Conservation (phyloP, 2,888 invertebrate species). For the Heliconius ethilla region DNA sequence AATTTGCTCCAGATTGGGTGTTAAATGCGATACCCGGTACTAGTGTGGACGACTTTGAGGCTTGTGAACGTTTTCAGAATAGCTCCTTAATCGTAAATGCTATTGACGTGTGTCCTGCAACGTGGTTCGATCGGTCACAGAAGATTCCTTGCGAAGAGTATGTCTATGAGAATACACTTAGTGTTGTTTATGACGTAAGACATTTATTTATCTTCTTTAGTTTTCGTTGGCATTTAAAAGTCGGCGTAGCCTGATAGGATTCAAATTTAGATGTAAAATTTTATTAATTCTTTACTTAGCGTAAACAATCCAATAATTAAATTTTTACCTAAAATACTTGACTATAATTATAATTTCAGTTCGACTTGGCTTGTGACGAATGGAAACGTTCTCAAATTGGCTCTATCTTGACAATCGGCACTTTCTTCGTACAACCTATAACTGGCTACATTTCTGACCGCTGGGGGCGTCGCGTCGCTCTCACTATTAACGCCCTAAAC, state of each 20-base stretch:
- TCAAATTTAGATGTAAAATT: too few relatives aligned
- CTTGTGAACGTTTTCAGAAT: constrained; percentile 70
- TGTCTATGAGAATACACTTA: constrained; percentile 63
- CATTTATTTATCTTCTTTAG: constrained; percentile 39
- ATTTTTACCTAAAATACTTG: too few relatives aligned
- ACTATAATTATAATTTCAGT: constrained; percentile 69
- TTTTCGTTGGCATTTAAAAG: too few relatives aligned
- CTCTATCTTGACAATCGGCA: constrained; percentile 86
- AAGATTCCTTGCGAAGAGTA: constrained; percentile 57
- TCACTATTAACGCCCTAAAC: constrained; percentile 70
- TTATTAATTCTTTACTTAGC: too few relatives aligned
- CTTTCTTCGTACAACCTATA: constrained; percentile 85
- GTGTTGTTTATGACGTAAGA: constrained; percentile 70
- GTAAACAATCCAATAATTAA: too few relatives aligned
- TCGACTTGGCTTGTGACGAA: constrained; percentile 83
- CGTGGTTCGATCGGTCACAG: constrained; percentile 52
- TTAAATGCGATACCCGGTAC: constrained; percentile 67
- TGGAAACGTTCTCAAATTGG: constrained; percentile 88
- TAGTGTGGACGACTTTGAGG: constrained; percentile 50
- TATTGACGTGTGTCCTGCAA: constrained; percentile 56
- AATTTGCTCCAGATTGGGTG: constrained; percentile 69
- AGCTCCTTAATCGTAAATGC: constrained; percentile 50
- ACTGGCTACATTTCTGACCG: constrained; percentile 87
- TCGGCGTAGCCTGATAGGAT: neutral
- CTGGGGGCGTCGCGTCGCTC: constrained; percentile 77